phyloP scores from a whole-genome alignment of 2,797 vertebrate genomes.

The Mormyrus proboscirostris region DNA sequence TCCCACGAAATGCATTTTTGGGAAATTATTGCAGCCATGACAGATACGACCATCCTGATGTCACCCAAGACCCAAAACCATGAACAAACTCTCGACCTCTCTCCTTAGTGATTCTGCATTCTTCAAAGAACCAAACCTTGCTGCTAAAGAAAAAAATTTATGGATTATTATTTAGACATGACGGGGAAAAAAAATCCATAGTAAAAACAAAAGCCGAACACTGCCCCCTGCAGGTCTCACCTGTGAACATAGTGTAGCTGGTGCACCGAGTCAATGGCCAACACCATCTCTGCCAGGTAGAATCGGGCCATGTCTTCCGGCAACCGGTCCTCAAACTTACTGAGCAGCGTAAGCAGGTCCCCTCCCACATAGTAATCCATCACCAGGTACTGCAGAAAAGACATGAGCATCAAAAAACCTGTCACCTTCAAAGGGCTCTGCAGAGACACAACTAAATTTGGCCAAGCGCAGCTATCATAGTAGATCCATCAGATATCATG shows the following conservation, averaged over 20 bases:
- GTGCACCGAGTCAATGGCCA: constrained; percentile 96
- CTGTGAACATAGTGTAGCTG: constrained; percentile 96
- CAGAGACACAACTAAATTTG: background rate
- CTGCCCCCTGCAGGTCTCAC: constrained; percentile 53
- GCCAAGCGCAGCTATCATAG: background rate
- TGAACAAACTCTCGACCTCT: background rate
- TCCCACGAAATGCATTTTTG: background rate
- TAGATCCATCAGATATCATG: background rate
- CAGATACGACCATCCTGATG: background rate
- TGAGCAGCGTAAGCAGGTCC: constrained; percentile 92
- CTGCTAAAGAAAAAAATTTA: background rate
- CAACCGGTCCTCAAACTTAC: constrained; percentile 95
- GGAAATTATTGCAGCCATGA: background rate
- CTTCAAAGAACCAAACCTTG: background rate
- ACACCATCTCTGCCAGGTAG: constrained; percentile 97
- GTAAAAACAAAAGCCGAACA: background rate
- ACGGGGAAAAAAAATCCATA: background rate
- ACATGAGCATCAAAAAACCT: background rate
- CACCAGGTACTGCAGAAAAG: constrained; percentile 79
- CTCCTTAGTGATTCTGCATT: background rate
- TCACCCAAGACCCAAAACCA: background rate
- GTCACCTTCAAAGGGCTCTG: background rate
- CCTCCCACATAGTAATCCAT: constrained; percentile 99
- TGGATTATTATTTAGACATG: background rate
- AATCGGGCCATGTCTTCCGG: constrained; percentile 98